phyloP scores from a whole-genome alignment of 2,888 invertebrate genomes.

The Chrysolina americana region DNA sequence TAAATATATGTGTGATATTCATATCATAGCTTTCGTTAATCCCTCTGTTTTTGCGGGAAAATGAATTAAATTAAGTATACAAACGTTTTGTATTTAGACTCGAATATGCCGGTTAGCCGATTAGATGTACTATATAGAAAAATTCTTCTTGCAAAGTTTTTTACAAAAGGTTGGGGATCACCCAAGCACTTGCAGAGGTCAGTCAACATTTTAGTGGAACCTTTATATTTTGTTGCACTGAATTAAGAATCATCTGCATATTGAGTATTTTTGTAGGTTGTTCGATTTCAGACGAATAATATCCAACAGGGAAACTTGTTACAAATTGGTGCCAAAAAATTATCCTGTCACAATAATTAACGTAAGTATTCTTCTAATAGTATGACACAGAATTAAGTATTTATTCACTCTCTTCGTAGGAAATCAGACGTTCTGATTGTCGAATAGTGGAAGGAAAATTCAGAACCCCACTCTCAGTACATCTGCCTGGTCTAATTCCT shows the following conservation, averaged over 20 bases:
- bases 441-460: slow-evolving; percentile 90
- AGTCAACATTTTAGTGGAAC: slow-evolving; percentile 26
- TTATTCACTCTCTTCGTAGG: slow-evolving; percentile 69
- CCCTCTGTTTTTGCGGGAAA: neutral
- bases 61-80: neutral
- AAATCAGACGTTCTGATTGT: slow-evolving; percentile 82
- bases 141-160: slow-evolving; percentile 90
- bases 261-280: slow-evolving; percentile 77
- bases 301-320: slow-evolving; percentile 86
- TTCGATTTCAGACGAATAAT: slow-evolving; percentile 92
- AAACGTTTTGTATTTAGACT: neutral
- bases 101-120: slow-evolving; percentile 66
- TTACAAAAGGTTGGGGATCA: slow-evolving; percentile 97
- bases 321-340: slow-evolving; percentile 83
- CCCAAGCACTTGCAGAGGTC: slow-evolving; percentile 90
- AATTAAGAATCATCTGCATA: neutral
- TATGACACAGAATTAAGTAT: neutral
- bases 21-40: too few relatives aligned
- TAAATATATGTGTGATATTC: too few relatives aligned
- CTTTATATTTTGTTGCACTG: neutral
- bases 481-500: slow-evolving; percentile 90
- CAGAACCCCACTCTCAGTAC: slow-evolving; percentile 84
- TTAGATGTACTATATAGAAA: slow-evolving; percentile 88
- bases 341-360: slow-evolving; percentile 91
- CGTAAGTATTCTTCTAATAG: slow-evolving; percentile 70